Conservation (phyloP, 1,140 invertebrate genomes). For the Forficula auricularia region DNA sequence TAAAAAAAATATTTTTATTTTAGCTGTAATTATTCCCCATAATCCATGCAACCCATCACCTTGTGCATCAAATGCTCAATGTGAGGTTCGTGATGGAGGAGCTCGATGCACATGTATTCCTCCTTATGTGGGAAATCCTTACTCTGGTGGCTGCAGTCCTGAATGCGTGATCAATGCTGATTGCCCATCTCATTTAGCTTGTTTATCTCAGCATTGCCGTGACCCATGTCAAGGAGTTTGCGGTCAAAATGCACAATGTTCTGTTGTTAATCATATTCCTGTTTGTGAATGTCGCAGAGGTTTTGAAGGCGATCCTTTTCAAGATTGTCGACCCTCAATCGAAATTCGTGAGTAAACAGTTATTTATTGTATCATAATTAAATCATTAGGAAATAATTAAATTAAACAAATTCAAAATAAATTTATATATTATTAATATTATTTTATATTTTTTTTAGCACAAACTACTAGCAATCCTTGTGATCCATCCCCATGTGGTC, state of each 20-base stretch:
- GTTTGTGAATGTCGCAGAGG: slow-evolving; percentile 57
- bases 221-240: slow-evolving; percentile 74
- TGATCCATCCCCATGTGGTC: slow-evolving; percentile 60
- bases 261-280: slow-evolving; percentile 62
- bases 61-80: slow-evolving; percentile 64
- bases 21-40: slow-evolving; percentile 21
- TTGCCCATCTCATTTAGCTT: slow-evolving; percentile 58
- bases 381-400: neutral
- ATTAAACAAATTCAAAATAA: neutral
- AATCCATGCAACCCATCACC: slow-evolving; percentile 62
- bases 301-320: slow-evolving; percentile 64
- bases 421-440: slow-evolving; percentile 5
- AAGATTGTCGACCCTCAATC: slow-evolving; percentile 45
- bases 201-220: slow-evolving; percentile 65
- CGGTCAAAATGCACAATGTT: slow-evolving; percentile 57
- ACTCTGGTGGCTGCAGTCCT: slow-evolving; percentile 37
- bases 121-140: slow-evolving; percentile 59
- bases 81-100: slow-evolving; percentile 40
- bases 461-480: slow-evolving; percentile 44
- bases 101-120: slow-evolving; percentile 64
- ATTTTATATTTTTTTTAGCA: slow-evolving; percentile 19
- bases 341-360: slow-evolving; percentile 31
- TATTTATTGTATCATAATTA: neutral
- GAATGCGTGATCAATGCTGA: slow-evolving; percentile 65
- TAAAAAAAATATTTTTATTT: slow-evolving; percentile 9